Evolutionary conservation across 2,113 vertebrate genomes (phyloP).

Genomic region (Nannobrachium achirus): DNA sequence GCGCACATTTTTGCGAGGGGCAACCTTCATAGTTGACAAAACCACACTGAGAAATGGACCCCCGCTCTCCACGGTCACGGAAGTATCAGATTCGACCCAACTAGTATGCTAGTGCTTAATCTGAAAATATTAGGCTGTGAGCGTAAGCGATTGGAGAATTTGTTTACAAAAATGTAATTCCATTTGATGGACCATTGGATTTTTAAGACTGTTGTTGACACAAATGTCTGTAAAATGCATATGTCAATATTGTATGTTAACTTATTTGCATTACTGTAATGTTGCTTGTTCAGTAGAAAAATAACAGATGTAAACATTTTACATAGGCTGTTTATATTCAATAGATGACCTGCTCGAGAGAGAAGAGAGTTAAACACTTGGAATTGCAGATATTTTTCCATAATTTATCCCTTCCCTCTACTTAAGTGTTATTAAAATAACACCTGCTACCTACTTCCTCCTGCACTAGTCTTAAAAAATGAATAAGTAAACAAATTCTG

Average conservation of each 20-base stretch:
- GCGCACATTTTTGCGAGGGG: no score
- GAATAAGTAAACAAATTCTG: not conserved
- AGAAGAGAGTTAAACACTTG: not conserved
- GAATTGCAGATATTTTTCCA: not conserved
- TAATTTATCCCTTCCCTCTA: not conserved
- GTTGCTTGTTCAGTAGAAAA: conserved; percentile 62
- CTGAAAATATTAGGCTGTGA: conserved; percentile 39
- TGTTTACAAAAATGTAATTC: conserved; percentile 42
- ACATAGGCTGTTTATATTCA: conserved; percentile 44
- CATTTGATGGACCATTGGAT: conserved; percentile 46
- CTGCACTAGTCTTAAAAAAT: not conserved
- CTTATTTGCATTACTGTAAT: conserved; percentile 63
- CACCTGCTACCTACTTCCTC: not conserved
- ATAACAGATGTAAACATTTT: conserved; percentile 62
- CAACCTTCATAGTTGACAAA: no score
- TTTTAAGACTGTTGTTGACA: conserved; percentile 59
- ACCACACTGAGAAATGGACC: no score
- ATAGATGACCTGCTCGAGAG: conserved; percentile 1
- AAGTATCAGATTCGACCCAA: no score
- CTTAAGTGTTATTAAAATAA: not conserved
- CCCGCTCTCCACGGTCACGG: no score
- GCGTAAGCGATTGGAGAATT: conserved; percentile 23
- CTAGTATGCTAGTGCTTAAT: conserved; percentile 31
- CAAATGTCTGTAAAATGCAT: conserved; percentile 61
- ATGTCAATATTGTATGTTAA: conserved; percentile 65